Base-by-base conservation (phyloP, 2,888 invertebrate genomes). In the Elegia similella region DNA sequence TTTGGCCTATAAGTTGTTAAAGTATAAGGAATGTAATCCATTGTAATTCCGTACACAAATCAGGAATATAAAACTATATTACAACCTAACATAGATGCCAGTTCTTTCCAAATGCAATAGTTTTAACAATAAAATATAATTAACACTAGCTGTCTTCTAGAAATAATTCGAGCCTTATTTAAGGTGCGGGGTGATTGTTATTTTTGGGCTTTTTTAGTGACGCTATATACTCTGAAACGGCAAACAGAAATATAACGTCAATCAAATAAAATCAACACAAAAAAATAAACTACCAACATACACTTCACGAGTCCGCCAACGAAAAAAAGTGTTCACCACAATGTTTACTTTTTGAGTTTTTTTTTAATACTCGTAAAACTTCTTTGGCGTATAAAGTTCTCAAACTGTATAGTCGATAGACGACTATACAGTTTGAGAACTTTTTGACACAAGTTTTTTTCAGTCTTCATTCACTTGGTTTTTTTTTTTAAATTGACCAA, bases 201-300 rank as follows among this genome's bases (percentile, higher is more conserved):
- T 84, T 85, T 86, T 89, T 88, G 68, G 82, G 81, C 73, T 83
- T 86, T 79, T 86, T 89, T 86, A 91, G 78, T 76, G 90, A 88
- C 70, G 84, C 79, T 82, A 88, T 82, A 85, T 85, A 90, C 66
- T 91, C 91, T 91, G 89, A 91, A 91, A 88, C 64, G 75, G 82
- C 76, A 89, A 88, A 89, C 76, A 85, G 79, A 84, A 86, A 78
- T 64, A 73, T 65, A 69, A 68, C 67, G 59, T 61, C 62, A 59
- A 53, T 53, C 30, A 47, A 47, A 53, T 29, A 42, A 52, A 56
- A 46, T 32, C 12, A 30, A 54, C 38, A 50, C 10, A 50, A 10
- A 38, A 23, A 15, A 38, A 54, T 17, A 44, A 48, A 15, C 10
- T 15, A 15, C 8, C 6, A 12, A 54, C 23, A 44, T 10, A 46